phyloP scores from a whole-genome alignment of 2,113 vertebrate genomes.

The Donacobius atricapilla region DNA sequence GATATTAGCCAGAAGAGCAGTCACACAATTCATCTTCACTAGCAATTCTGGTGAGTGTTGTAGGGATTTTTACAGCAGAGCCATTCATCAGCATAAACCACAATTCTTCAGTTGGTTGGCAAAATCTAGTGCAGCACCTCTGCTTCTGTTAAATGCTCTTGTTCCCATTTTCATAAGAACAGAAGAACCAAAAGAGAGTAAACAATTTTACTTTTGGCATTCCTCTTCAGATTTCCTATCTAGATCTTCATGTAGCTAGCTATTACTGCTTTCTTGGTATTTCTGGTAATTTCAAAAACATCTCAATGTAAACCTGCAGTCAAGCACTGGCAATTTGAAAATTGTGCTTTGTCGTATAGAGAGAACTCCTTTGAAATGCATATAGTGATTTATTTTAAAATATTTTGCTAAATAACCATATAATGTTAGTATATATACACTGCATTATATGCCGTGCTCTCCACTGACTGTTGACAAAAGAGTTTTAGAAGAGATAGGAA shows the following conservation, averaged over 20 bases:
- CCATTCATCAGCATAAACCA: neutral
- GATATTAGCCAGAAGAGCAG: slow-evolving; percentile 4
- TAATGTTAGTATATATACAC: neutral
- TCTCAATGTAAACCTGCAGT: neutral
- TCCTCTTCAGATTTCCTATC: neutral
- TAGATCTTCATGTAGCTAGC: neutral
- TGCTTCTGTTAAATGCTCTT: neutral
- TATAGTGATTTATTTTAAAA: neutral
- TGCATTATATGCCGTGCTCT: neutral
- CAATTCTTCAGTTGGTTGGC: neutral
- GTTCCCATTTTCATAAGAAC: neutral
- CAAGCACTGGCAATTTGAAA: neutral
- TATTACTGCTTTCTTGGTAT: neutral
- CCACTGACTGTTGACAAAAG: neutral
- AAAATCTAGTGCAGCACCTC: slow-evolving; percentile 1
- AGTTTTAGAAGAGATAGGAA: neutral
- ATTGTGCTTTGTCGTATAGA: neutral
- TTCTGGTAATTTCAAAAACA: neutral
- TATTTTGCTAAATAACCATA: neutral
- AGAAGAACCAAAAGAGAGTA: neutral
- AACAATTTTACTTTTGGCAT: neutral
- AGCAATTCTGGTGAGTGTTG: neutral
- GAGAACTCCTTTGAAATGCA: neutral
- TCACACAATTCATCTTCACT: neutral
- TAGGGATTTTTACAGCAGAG: neutral